Base-by-base conservation (phyloP, 2,797 vertebrate genomes). In the Peromyscus nudipes region DNA sequence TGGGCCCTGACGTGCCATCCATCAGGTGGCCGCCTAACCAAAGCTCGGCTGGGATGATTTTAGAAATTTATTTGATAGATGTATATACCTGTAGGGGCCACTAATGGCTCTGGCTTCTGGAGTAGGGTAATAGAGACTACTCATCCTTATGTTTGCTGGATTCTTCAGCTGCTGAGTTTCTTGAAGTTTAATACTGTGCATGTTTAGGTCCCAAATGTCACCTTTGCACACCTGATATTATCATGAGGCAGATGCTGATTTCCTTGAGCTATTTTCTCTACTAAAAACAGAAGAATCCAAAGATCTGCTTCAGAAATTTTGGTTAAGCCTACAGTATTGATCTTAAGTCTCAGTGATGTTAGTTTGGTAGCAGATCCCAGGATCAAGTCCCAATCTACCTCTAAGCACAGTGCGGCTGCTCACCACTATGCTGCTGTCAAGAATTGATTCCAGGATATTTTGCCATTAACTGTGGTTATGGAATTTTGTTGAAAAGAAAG, bases 371-470 rank as follows among this genome's bases (percentile, higher is more conserved):
- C 92, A 93, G 94, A 85, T 93, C 79, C 49, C 92, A 97, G 95
- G 55, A 87, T 93, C 91, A 90, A 93, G 67, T 95, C 40, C 89
- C 94, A 67, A 6, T 96, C 96, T 97, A 96, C 96, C 96, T 97
- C 97, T 97, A 17, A 95, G 94, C 71, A 73, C 46, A 88, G 16
- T 94, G 71, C 65, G 89, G 92, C 65, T 91, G 71, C 34, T 92
- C 9, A 31, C 52, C 75, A 62, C 94, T 96, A 86, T 71, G 69
- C 79, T 97, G 96, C 64, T 95, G 91, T 83, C 2, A 0, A 85
- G 71, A 89, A 85, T 16, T 81, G 71, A 89, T 87, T 79, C 86
- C 92, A 88, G 89, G 92, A 81, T 60, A 81, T 65, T 95, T 82
- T 95, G n/a, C 65, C 86, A 93, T n/a, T 95, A 89, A 85, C 71